Percentiles rank a stretch among this genome's conserved stretches.
Evolutionary conservation across 2,113 vertebrate genomes (phyloP).

Genomic region (Cololabis saira): DNA sequence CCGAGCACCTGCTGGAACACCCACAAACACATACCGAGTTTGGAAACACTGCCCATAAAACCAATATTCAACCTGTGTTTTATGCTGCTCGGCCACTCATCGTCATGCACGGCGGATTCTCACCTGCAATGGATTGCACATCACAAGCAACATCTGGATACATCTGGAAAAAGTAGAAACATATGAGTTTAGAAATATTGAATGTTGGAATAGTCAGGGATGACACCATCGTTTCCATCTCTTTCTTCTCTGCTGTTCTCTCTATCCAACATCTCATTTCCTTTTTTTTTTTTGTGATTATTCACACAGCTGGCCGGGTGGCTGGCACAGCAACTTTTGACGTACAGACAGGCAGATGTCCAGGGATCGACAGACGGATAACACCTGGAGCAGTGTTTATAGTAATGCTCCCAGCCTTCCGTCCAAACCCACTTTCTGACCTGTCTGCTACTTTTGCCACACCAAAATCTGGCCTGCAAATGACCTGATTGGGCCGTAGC

Average conservation of each 20-base stretch:
- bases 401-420: conserved; percentile 57
- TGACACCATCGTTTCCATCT: conserved; percentile 70
- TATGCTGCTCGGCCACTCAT: conserved; percentile 1
- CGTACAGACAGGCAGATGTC: conserved; percentile 67
- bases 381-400: conserved; percentile 71
- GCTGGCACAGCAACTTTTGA: conserved; percentile 58
- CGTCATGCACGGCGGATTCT: conserved; percentile 47
- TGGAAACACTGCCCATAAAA: conserved; percentile 3
- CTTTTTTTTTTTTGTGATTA: conserved; percentile 56
- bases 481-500: conserved; percentile 64
- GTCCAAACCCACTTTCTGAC: conserved; percentile 63
- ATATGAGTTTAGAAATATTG: conserved; percentile 59
- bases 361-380: conserved; percentile 67
- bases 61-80: conserved; percentile 21
- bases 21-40: conserved; percentile 37
- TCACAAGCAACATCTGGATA: conserved; percentile 86
- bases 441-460: conserved; percentile 54
- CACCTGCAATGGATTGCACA: conserved; percentile 85
- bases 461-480: conserved; percentile 77
- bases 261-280: conserved; percentile 64
- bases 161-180: conserved; percentile 76
- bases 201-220: conserved; percentile 50
- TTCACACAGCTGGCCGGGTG: conserved; percentile 60
- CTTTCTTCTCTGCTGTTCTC: conserved; percentile 56
- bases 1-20: conserved; percentile 78